Evolutionary conservation across 2,888 invertebrate species (phyloP), one percentile per base, ranked within the genome.

Genomic region (Julus scandinavius): DNA sequence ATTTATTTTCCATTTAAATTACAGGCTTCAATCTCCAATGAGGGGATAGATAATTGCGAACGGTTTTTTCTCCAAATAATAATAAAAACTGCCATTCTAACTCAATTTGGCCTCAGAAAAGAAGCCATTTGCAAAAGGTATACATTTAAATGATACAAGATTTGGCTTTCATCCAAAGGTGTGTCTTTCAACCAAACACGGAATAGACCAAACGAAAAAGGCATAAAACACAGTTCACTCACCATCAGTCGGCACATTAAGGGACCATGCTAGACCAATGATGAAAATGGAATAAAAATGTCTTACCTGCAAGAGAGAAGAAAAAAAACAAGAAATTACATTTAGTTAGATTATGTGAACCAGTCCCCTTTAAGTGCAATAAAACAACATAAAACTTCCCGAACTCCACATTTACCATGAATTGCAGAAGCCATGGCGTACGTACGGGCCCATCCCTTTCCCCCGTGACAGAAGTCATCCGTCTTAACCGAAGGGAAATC

Each of bases 21-120:
- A 72, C 72, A n/a, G 2, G 7, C 29, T 72, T 72, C 72, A 72
- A 29, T 20, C 72, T 72, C 20, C 29, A 72, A 29, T 29, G 5
- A 72, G 9, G 29, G 29, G 29, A 72, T 72, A 72, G 4, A 72
- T 72, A 72, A 72, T 63, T 63, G 63, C 63, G n/a, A 63, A 63
- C 5, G 63, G 29, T 29, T 72, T 72, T 54, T 72, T 20, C 5
- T 72, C 29, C 72, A 72, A 72, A 20, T 72, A 72, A 72, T 6
- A 72, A 72, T 29, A 29, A 72, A 20, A 72, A 72, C 9, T 20
- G 11, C 17, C 72, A 29, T 72, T 6, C 72, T 29, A 72, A 72
- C 72, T 29, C 72, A 29, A 72, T 72, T 72, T 72, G 72, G 72
- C 72, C 72, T 72, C 72, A 72, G 72, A 72, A 72, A 72, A 72